Percentiles rank a stretch among this genome's conserved stretches.
Evolutionary conservation across 2,113 vertebrate species (phyloP).

Genomic region (Malurus cyaneus): DNA sequence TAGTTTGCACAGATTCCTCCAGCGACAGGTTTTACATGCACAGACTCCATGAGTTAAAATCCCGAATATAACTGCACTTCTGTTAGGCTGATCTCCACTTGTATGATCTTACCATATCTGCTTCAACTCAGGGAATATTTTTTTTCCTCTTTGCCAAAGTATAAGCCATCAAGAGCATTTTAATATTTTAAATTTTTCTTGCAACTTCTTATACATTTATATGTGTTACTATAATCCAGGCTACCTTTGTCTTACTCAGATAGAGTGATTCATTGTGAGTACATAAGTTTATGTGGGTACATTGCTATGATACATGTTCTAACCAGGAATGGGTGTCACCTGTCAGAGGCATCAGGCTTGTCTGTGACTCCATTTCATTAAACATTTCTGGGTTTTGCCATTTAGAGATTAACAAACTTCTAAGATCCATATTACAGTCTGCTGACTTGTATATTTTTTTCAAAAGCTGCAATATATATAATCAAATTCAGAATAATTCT

Average conservation of each 20-base stretch:
- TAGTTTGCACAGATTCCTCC: neutral
- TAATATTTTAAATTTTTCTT: neutral
- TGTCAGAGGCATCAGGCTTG: neutral
- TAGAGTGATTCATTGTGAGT: rapidly evolving
- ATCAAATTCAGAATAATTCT: neutral
- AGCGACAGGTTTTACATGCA: neutral
- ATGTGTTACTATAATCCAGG: neutral
- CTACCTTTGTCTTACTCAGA: neutral
- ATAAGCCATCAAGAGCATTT: neutral
- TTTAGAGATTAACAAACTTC: neutral
- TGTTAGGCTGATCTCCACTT: neutral
- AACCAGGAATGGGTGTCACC: neutral
- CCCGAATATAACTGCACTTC: neutral
- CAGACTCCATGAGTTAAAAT: neutral
- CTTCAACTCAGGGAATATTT: neutral
- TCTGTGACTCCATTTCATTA: neutral
- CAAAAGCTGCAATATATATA: neutral
- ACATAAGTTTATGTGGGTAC: neutral
- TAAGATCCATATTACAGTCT: neutral
- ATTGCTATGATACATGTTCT: neutral
- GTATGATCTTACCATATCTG: neutral
- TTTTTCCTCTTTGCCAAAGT: neutral
- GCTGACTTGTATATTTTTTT: neutral
- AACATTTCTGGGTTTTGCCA: neutral
- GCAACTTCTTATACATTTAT: neutral